Conservation (phyloP, 2,888 invertebrate species). For the Drosophila barbarae region DNA sequence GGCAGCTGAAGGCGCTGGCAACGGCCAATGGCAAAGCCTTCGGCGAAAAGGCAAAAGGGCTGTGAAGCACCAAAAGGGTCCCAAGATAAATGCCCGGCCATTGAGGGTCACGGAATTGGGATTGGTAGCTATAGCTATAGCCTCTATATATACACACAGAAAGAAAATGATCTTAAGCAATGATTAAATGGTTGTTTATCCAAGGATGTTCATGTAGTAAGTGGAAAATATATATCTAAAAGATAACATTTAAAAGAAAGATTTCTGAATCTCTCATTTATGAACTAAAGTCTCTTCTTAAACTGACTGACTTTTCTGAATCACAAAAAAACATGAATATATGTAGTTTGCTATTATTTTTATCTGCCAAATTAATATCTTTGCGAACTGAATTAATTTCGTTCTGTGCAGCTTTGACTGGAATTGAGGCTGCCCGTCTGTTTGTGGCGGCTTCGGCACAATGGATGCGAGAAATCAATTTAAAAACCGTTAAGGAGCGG, state of each 20-base stretch:
- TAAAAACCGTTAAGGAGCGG: conserved; percentile 57
- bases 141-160: neutral
- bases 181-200: neutral
- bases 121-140: conserved; percentile 7
- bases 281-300: neutral
- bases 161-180: neutral
- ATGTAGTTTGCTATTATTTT: neutral
- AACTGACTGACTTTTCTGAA: neutral
- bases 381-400: neutral
- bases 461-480: conserved; percentile 64
- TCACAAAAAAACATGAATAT: rapidly evolving
- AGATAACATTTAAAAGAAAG: neutral
- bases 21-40: neutral
- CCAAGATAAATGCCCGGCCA: conserved; percentile 44
- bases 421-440: conserved; percentile 25
- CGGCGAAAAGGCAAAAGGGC: conserved; percentile 13
- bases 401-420: conserved; percentile 4
- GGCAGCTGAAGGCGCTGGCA: conserved; percentile 8
- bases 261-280: too few species aligned
- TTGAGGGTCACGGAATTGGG: conserved; percentile 26
- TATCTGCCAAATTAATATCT: neutral
- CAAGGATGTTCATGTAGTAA: neutral
- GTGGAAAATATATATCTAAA: neutral
- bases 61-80: conserved; percentile 46
- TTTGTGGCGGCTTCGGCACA: conserved; percentile 47